Conservation (phyloP, 2,797 vertebrate genomes). For the Buceros bicornis region DNA sequence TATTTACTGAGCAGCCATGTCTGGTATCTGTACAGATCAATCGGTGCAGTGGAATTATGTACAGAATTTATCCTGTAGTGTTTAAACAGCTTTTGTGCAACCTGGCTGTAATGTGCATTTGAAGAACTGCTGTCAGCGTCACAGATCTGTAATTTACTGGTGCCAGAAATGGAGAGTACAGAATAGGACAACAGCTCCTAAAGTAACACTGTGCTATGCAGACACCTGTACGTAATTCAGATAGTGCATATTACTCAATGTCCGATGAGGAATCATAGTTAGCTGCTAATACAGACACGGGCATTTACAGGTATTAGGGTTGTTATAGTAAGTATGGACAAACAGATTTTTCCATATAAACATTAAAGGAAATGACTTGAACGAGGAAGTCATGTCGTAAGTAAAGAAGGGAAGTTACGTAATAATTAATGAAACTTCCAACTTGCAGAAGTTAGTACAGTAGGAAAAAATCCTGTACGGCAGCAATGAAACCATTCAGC, state of each 20-base stretch:
- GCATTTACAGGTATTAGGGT: conserved; percentile 38
- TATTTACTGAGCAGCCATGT: conserved; percentile 54
- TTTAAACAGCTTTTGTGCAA: conserved; percentile 58
- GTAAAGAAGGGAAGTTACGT: not conserved
- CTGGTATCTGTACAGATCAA: conserved; percentile 44
- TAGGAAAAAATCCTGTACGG: conserved; percentile 30
- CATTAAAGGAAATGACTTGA: conserved; percentile 7
- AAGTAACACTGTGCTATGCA: conserved; percentile 69
- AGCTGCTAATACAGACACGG: conserved; percentile 56
- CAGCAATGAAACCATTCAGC: conserved; percentile 35
- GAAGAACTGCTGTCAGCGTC: conserved; percentile 40
- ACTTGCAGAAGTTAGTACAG: conserved; percentile 13
- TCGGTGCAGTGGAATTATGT: conserved; percentile 38
- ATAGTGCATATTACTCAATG: conserved; percentile 71
- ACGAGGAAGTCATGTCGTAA: not conserved
- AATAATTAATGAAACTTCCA: not conserved
- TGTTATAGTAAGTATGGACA: conserved; percentile 6
- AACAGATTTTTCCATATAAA: conserved; percentile 50
- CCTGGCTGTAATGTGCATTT: conserved; percentile 46
- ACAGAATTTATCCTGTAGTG: conserved; percentile 34
- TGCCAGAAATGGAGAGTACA: conserved; percentile 34
- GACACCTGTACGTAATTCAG: conserved; percentile 66
- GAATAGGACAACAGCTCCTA: conserved; percentile 60
- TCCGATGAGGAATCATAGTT: conserved; percentile 62
- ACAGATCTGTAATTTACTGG: conserved; percentile 27